Evolutionary conservation across 2,888 invertebrate genomes (phyloP).

Genomic region (Orthonevra nobilis): DNA sequence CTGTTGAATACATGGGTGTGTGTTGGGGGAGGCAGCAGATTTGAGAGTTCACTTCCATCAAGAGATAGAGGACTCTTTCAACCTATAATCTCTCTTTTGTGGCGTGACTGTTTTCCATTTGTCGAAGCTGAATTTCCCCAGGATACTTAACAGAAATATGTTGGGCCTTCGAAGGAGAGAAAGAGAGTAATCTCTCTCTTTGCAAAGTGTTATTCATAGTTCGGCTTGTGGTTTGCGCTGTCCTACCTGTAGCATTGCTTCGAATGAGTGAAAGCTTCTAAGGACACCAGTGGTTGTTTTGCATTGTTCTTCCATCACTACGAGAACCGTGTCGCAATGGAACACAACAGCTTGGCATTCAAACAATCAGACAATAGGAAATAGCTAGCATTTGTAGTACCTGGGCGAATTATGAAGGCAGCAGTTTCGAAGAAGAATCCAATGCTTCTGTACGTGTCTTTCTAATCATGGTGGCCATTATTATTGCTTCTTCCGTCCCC

Average conservation of each 20-base stretch:
- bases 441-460: no score
- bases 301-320: conserved; percentile 1
- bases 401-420: neutral
- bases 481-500: conserved; percentile 10
- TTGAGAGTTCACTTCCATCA: neutral
- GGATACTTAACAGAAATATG: neutral
- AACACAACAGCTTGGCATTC: conserved; percentile 1
- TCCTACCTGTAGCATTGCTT: conserved; percentile 37
- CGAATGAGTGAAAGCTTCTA: conserved; percentile 4
- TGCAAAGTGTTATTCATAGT: neutral
- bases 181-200: neutral
- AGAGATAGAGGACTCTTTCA: no score
- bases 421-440: neutral
- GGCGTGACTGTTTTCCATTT: neutral
- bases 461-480: conserved; percentile 23
- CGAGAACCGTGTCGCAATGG: neutral
- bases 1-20: no score
- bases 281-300: neutral
- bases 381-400: neutral
- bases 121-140: neutral
- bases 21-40: conserved; percentile 7
- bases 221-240: neutral
- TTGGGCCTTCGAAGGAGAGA: neutral
- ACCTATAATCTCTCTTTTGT: neutral
- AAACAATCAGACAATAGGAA: conserved; percentile 15